A percentile compares a stretch with the other conserved stretches of the same genome.
phyloP scores from a whole-genome alignment of 2,888 invertebrate species.

The Drosophila barbarae region DNA sequence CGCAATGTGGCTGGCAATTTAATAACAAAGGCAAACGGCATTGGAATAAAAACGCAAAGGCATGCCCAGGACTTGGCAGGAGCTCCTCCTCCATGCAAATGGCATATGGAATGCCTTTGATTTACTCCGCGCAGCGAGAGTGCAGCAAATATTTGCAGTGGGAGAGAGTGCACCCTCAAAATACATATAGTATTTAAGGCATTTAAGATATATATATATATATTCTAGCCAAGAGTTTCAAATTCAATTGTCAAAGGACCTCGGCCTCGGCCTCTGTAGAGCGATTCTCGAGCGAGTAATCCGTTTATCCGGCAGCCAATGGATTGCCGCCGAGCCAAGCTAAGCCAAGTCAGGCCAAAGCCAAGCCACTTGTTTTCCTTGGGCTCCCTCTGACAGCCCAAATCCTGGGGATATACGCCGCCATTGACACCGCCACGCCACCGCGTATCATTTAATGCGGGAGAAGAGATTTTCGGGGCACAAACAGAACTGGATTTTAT shows the following conservation, averaged over 20 bases:
- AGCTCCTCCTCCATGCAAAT: neutral
- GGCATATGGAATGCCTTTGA: slow-evolving; percentile 12
- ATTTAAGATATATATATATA: neutral
- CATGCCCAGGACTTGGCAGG: neutral
- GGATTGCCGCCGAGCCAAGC: neutral
- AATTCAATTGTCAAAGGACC: slow-evolving; percentile 14
- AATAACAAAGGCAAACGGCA: slow-evolving; percentile 68
- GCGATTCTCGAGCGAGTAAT: slow-evolving; percentile 1
- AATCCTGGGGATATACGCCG: slow-evolving; percentile 1
- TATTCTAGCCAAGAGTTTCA: neutral
- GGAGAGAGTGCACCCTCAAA: neutral
- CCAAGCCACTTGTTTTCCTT: slow-evolving; percentile 12
- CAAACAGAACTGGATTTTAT: neutral
- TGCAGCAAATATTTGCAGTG: neutral
- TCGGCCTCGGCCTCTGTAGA: neutral
- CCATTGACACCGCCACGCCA: slow-evolving; percentile 2
- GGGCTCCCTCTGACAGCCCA: slow-evolving; percentile 1
- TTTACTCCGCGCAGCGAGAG: slow-evolving; percentile 13
- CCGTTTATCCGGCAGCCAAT: slow-evolving; percentile 3
- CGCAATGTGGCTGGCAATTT: slow-evolving; percentile 70
- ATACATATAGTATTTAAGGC: neutral
- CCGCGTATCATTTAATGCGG: neutral
- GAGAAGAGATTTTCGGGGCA: neutral
- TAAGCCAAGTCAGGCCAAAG: neutral
- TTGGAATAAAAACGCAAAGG: slow-evolving; percentile 28